Conservation (phyloP, 2,888 invertebrate genomes). For the Phalangium opilio region DNA sequence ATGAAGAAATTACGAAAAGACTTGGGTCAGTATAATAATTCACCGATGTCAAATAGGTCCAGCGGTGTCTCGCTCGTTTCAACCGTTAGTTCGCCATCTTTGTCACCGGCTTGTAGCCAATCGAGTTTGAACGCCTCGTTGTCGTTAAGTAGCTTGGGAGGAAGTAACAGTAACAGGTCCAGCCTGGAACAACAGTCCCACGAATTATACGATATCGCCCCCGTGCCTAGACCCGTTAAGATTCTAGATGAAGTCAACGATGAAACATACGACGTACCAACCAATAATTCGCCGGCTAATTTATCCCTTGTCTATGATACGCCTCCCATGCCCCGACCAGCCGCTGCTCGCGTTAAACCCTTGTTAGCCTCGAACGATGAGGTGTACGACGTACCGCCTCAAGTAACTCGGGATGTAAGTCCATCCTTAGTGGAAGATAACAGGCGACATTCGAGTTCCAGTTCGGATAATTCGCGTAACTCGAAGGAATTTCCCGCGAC, state of each 20-base stretch:
- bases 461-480: neutral
- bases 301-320: slow-evolving; percentile 13
- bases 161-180: slow-evolving; percentile 25
- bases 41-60: slow-evolving; percentile 27
- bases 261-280: slow-evolving; percentile 30
- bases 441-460: slow-evolving; percentile 1
- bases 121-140: slow-evolving; percentile 24
- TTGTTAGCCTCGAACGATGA: slow-evolving; percentile 13
- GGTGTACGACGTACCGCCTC: slow-evolving; percentile 34
- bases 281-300: slow-evolving; percentile 23
- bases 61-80: slow-evolving; percentile 28
- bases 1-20: slow-evolving; percentile 2
- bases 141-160: slow-evolving; percentile 31
- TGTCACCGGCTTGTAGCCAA: slow-evolving; percentile 25
- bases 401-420: slow-evolving; percentile 30
- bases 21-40: slow-evolving; percentile 12
- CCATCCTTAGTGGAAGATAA: slow-evolving; percentile 3
- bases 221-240: slow-evolving; percentile 26
- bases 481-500: neutral
- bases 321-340: slow-evolving; percentile 12
- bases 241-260: slow-evolving; percentile 12
- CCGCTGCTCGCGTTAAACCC: neutral
- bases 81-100: slow-evolving; percentile 28
- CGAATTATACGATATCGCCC: slow-evolving; percentile 31
- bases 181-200: slow-evolving; percentile 32